Percentiles rank a stretch among this genome's conserved stretches.
phyloP scores from a whole-genome alignment of 2,797 vertebrate species.

The Neosilurus hyrtlii region DNA sequence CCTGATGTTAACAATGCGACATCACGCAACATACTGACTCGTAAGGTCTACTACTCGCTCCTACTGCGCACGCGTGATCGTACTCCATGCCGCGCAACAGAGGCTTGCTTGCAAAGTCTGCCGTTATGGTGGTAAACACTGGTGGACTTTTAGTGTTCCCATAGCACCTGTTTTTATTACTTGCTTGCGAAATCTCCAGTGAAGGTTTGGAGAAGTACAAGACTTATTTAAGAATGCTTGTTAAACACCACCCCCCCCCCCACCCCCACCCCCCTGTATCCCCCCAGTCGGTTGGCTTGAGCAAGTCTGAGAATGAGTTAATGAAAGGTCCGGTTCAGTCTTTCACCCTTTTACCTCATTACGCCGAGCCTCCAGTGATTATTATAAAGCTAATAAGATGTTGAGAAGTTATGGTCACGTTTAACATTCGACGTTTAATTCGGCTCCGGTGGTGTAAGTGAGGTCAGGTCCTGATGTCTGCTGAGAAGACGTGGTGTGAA shows the following conservation, averaged over 20 bases:
- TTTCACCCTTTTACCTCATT: neutral
- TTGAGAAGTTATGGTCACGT: neutral
- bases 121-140: neutral
- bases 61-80: too few species aligned
- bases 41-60: too few species aligned
- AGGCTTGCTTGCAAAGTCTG: conserved; percentile 3
- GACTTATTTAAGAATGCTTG: neutral
- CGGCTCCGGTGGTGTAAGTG: neutral
- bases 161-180: neutral
- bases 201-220: neutral
- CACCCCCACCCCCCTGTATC: neutral
- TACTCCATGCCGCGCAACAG: neutral
- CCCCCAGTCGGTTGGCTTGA: neutral
- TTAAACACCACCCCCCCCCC: neutral
- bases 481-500: too few species aligned
- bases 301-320: neutral
- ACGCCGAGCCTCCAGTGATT: too few species aligned
- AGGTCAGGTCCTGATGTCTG: neutral
- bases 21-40: too few species aligned
- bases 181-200: neutral
- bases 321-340: neutral
- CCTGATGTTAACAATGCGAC: too few species aligned
- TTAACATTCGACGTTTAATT: neutral
- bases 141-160: neutral
- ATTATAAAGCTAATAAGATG: neutral